Conservation (phyloP, 2,113 vertebrate genomes). For the Austrofundulus limnaeus region DNA sequence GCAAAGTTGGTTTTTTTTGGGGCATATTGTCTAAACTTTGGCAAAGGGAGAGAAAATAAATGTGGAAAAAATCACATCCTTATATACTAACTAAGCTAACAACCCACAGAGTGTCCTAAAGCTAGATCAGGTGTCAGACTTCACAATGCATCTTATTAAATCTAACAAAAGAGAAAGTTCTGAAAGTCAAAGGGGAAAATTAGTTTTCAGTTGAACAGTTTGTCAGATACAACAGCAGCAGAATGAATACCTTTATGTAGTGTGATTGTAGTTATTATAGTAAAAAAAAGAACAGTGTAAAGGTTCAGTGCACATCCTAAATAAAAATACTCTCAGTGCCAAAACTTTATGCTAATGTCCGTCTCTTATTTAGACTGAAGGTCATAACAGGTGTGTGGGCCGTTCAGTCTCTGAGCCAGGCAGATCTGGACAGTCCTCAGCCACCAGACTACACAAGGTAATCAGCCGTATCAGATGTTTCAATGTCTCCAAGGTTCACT, state of each 20-base stretch:
- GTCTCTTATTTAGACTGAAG: conserved; percentile 40
- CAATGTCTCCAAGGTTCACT: conserved; percentile 60
- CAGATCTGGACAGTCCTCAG: conserved; percentile 30
- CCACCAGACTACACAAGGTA: conserved; percentile 38
- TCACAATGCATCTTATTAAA: not conserved
- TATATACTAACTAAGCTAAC: not conserved
- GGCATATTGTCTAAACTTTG: not conserved
- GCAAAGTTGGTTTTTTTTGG: not conserved
- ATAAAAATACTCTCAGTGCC: not conserved
- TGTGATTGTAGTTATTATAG: not conserved
- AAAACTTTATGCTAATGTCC: conserved; percentile 21
- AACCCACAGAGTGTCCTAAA: not conserved
- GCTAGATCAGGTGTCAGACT: not conserved
- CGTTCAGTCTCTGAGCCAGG: conserved; percentile 30
- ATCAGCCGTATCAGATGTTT: conserved; percentile 57
- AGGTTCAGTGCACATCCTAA: not conserved
- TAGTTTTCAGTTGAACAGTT: too few relatives aligned
- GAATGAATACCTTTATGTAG: not conserved
- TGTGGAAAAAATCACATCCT: not conserved
- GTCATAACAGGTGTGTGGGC: conserved; percentile 53
- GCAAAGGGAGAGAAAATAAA: not conserved
- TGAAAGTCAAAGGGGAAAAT: not conserved
- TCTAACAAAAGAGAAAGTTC: not conserved
- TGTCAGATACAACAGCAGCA: not conserved
- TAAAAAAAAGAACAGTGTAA: not conserved